Evolutionary conservation across 2,888 invertebrate species (phyloP).

Genomic region (Drosophila eohydei): DNA sequence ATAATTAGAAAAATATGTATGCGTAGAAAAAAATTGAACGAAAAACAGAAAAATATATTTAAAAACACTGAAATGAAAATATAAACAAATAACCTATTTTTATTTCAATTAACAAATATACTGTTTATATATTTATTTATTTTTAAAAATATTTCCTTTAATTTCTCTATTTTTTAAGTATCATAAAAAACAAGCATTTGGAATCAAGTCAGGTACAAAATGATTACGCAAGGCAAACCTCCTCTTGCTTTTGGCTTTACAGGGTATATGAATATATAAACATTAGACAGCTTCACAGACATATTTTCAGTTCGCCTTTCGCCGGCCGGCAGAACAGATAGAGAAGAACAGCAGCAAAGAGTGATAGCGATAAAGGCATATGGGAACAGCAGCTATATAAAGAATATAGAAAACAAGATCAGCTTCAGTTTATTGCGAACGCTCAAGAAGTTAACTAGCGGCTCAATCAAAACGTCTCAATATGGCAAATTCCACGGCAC

Average conservation of each 20-base stretch:
- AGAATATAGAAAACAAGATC: conserved; percentile 22
- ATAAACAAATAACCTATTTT: too few relatives aligned
- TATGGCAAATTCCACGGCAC: conserved; percentile 65
- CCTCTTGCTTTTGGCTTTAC: background rate
- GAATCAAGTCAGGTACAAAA: too few relatives aligned
- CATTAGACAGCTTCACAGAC: background rate
- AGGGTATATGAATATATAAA: conserved; percentile 25
- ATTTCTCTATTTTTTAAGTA: too few relatives aligned
- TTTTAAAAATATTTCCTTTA: too few relatives aligned
- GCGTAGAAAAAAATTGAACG: too few relatives aligned
- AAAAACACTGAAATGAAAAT: too few relatives aligned
- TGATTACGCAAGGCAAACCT: too few relatives aligned
- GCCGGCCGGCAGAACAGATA: conserved; percentile 65
- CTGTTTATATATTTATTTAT: too few relatives aligned
- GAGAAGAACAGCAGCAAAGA: conserved; percentile 26
- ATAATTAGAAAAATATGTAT: too few relatives aligned
- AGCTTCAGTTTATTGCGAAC: conserved; percentile 55
- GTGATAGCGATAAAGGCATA: conserved; percentile 42
- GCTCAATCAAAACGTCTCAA: conserved; percentile 24
- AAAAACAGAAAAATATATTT: too few relatives aligned
- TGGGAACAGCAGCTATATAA: conserved; percentile 57
- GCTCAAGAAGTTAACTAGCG: conserved; percentile 25
- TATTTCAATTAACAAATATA: too few relatives aligned
- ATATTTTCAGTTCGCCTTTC: background rate
- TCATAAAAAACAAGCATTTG: too few relatives aligned